A percentile compares a stretch with the other conserved stretches of the same genome.
Conservation (phyloP, 2,888 invertebrate species). For the Andrena bicolor region DNA sequence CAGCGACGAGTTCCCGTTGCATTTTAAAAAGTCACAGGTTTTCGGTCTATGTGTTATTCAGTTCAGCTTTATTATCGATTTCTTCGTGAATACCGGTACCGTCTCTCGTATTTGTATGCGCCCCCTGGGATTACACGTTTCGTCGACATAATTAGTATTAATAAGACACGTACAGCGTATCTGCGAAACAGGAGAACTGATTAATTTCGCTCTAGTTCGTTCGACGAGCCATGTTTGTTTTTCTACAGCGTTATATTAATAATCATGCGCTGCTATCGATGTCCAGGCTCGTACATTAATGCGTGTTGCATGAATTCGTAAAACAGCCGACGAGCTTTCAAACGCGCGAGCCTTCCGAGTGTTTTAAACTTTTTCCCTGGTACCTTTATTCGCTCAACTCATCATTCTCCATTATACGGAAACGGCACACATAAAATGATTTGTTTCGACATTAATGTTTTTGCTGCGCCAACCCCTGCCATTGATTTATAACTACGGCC, state of each 20-base stretch:
- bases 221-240: neutral
- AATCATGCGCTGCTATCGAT: neutral
- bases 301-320: neutral
- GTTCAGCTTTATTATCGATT: neutral
- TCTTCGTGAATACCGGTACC: neutral
- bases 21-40: neutral
- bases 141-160: neutral
- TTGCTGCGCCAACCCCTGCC: no score
- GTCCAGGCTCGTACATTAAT: conserved; percentile 4
- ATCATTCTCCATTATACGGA: neutral
- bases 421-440: no score
- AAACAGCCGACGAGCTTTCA: neutral
- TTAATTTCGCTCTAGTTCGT: conserved; percentile 6
- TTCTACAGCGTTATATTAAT: conserved; percentile 4
- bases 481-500: no score
- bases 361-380: neutral
- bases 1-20: conserved; percentile 8
- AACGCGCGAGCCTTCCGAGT: neutral
- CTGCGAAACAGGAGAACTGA: neutral
- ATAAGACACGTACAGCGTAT: neutral
- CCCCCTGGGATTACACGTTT: neutral
- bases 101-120: neutral
- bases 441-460: no score
- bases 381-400: neutral
- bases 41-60: neutral